Percentiles rank a stretch among this genome's conserved stretches.
Evolutionary conservation across 37 sponge, comb jelly and placozoan species (phyloP).

Genomic region (Mnemiopsis leidyi): DNA sequence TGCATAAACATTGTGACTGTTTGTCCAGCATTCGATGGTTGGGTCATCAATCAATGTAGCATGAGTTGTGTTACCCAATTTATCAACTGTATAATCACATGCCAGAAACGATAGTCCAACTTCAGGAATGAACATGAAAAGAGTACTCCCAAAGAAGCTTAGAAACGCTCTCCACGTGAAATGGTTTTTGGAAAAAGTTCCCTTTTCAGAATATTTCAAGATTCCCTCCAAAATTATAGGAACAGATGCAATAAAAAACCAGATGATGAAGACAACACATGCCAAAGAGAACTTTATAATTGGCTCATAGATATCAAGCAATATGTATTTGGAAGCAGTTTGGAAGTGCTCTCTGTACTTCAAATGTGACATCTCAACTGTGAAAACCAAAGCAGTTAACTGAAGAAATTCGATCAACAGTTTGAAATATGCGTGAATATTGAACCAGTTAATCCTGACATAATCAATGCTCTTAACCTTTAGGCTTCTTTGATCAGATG

Average conservation of each 20-base stretch:
- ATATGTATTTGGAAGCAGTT: not conserved
- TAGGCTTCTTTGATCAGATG: not conserved
- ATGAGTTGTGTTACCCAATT: not conserved
- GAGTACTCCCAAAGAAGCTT: not conserved
- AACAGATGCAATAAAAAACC: not conserved
- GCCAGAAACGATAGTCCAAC: not conserved
- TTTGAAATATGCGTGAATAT: not conserved
- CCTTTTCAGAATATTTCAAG: not conserved
- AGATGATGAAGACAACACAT: not conserved
- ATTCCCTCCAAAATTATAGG: not conserved
- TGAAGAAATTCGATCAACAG: not conserved
- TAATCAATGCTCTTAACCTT: not conserved
- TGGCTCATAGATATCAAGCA: not conserved
- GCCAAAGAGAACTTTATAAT: not conserved
- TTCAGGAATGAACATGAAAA: not conserved
- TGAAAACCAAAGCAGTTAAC: not conserved
- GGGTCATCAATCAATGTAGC: not conserved
- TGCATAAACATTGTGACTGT: not conserved
- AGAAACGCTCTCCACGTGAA: not conserved
- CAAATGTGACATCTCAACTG: not conserved
- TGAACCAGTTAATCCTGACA: slow-evolving; percentile 40
- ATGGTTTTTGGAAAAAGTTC: not conserved
- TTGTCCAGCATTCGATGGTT: not conserved
- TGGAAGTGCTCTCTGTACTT: not conserved
- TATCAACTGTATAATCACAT: not conserved